Evolutionary conservation across 2,888 invertebrate genomes (phyloP).

Genomic region (Protodeltote pygarga): DNA sequence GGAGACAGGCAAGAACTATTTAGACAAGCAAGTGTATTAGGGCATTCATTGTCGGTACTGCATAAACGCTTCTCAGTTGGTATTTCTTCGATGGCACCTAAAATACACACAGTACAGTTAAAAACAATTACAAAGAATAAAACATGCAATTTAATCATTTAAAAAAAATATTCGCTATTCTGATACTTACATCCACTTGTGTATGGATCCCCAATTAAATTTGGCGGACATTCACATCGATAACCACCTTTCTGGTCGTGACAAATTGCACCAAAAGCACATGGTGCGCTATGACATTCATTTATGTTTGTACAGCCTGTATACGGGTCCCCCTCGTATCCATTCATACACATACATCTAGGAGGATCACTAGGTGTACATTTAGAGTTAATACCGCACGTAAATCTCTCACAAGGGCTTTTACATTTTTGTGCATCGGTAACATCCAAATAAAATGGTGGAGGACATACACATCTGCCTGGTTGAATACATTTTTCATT

Average conservation of each 20-base stretch:
- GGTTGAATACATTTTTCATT: conserved; percentile 97
- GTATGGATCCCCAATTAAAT: conserved; percentile 94
- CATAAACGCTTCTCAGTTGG: conserved; percentile 90
- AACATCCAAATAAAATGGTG: conserved; percentile 95
- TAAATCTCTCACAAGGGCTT: conserved; percentile 96
- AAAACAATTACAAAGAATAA: too few species aligned
- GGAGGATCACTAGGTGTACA: conserved; percentile 96
- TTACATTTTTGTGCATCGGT: conserved; percentile 95
- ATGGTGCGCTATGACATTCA: conserved; percentile 94
- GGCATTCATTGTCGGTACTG: conserved; percentile 91
- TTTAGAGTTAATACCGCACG: conserved; percentile 96
- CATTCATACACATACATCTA: conserved; percentile 94
- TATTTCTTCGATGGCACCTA: conserved; percentile 72
- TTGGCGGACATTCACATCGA: conserved; percentile 94
- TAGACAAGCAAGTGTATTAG: conserved; percentile 92
- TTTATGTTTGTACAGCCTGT: conserved; percentile 94
- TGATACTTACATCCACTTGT: conserved; percentile 91
- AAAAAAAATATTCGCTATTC: neutral
- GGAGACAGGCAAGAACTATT: conserved; percentile 94
- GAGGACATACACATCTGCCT: conserved; percentile 96
- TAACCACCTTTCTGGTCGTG: conserved; percentile 95
- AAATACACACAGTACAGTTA: too few species aligned
- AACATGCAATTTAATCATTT: too few species aligned
- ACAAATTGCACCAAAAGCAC: conserved; percentile 95
- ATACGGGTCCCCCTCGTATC: conserved; percentile 95